These are phyloP conservation scores for Linnaemya tessellans DNA, from an alignment of 2,888 invertebrate species.

Conservation along the genomic window DNA sequence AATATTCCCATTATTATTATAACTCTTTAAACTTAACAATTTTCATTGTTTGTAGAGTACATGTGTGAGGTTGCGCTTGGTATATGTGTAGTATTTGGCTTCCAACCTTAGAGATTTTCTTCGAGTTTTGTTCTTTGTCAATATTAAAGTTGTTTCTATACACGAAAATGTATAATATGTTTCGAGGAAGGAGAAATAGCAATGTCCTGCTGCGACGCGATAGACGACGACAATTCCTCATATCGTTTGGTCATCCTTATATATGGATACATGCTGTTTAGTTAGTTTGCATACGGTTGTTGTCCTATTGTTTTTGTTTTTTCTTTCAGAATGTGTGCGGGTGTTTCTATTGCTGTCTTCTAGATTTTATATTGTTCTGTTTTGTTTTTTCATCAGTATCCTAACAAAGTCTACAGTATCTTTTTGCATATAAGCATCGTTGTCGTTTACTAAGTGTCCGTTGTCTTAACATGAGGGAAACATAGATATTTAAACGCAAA, in stretches of 20 bases:
- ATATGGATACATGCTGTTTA: constrained; percentile 72
- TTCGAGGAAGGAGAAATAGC: constrained; percentile 68
- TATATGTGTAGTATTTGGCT: constrained; percentile 30
- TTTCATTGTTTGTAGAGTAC: neutral
- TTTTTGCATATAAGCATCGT: constrained; percentile 62
- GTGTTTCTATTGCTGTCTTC: constrained; percentile 43
- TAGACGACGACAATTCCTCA: constrained; percentile 68
- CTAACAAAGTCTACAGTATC: constrained; percentile 53
- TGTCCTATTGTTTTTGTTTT: constrained; percentile 69
- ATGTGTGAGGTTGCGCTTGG: too few relatives aligned
- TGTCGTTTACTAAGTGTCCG: constrained; percentile 66
- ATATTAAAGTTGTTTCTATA: constrained; percentile 47
- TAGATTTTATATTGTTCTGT: constrained; percentile 60
- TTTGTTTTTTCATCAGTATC: constrained; percentile 30
- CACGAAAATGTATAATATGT: constrained; percentile 26
- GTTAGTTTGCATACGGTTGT: constrained; percentile 75
- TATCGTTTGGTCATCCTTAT: constrained; percentile 69
- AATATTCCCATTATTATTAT: too few relatives aligned
- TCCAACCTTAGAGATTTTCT: constrained; percentile 39
- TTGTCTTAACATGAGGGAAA: constrained; percentile 62
- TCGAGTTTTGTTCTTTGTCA: constrained; percentile 56
- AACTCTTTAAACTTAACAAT: constrained; percentile 30
- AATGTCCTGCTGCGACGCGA: constrained; percentile 74
- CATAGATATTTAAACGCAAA: constrained; percentile 5
- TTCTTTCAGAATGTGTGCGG: neutral